Conservation (phyloP, 2,797 vertebrate genomes). For the Naso thynnoides region DNA sequence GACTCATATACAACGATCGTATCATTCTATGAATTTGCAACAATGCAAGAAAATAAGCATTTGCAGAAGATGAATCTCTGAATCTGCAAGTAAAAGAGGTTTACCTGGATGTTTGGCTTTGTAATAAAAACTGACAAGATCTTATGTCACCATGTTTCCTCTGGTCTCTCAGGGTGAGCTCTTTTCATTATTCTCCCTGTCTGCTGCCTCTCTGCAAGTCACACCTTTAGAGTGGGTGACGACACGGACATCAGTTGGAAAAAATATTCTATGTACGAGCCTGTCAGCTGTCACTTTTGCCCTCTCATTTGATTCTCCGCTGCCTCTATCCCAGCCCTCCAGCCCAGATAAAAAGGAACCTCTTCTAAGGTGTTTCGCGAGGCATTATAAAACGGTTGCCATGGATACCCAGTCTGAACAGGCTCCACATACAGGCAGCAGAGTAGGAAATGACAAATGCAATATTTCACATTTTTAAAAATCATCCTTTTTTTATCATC, state of each 20-base stretch:
- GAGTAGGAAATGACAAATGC: conserved; percentile 81
- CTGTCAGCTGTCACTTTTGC: conserved; percentile 60
- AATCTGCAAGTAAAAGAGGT: conserved; percentile 19
- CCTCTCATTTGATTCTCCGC: conserved; percentile 60
- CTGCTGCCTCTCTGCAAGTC: conserved; percentile 31
- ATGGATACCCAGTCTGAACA: conserved; percentile 83
- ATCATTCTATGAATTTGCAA: not conserved
- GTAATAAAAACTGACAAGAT: conserved; percentile 10
- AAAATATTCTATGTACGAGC: conserved; percentile 26
- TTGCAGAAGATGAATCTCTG: not conserved
- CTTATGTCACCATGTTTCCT: conserved; percentile 44
- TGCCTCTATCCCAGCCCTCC: conserved; percentile 63
- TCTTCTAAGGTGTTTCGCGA: conserved; percentile 82
- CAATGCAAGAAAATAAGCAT: conserved; percentile 10
- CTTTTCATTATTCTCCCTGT: conserved; percentile 32
- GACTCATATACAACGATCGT: conserved; percentile 25
- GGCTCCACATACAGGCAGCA: conserved; percentile 76
- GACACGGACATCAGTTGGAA: conserved; percentile 27
- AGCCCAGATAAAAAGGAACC: conserved; percentile 76
- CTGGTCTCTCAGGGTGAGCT: conserved; percentile 29
- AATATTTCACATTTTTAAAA: conserved; percentile 74
- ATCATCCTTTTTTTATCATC: conserved; percentile 18
- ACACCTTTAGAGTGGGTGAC: conserved; percentile 11
- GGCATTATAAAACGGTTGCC: conserved; percentile 86
- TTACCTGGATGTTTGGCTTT: conserved; percentile 7